A percentile compares a stretch with the other conserved stretches of the same genome.
Evolutionary conservation across 2,888 invertebrate genomes (phyloP).

Genomic region (Thelaira solivaga): DNA sequence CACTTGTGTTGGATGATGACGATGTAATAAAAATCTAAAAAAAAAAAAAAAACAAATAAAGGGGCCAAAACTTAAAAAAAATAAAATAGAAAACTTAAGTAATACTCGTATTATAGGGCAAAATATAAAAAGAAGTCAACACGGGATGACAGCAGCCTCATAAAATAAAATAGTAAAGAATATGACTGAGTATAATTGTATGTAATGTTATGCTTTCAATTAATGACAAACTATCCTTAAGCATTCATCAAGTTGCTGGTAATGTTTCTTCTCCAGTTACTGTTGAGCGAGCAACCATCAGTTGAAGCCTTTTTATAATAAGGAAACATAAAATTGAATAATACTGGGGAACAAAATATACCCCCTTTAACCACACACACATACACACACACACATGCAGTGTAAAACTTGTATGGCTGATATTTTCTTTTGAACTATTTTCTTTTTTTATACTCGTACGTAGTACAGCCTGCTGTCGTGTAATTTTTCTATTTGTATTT

Average conservation of each 20-base stretch:
- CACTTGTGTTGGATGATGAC: slow-evolving; percentile 36
- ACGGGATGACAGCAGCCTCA: slow-evolving; percentile 20
- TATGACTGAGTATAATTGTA: slow-evolving; percentile 35
- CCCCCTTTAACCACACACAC: background rate
- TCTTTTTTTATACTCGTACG: no score
- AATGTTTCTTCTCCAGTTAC: background rate
- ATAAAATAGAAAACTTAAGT: slow-evolving; percentile 20
- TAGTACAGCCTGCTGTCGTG: background rate
- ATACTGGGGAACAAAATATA: slow-evolving; percentile 45
- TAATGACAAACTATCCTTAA: slow-evolving; percentile 64
- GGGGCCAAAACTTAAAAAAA: slow-evolving; percentile 37
- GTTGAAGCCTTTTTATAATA: slow-evolving; percentile 32
- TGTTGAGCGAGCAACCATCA: slow-evolving; percentile 30
- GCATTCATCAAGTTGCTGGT: slow-evolving; percentile 62
- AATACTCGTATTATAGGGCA: slow-evolving; percentile 41
- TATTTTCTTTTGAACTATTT: slow-evolving; percentile 18
- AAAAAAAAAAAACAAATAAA: slow-evolving; percentile 22
- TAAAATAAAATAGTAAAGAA: slow-evolving; percentile 20
- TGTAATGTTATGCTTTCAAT: slow-evolving; percentile 60
- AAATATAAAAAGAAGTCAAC: slow-evolving; percentile 38
- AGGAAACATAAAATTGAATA: slow-evolving; percentile 32
- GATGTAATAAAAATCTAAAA: slow-evolving; percentile 5
- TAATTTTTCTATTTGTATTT: slow-evolving; percentile 37
- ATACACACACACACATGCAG: background rate
- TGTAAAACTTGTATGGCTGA: slow-evolving; percentile 10